These are phyloP conservation scores for Dicrurus megarhynchus DNA, from an alignment of 2,113 vertebrate species.

Conservation along the genomic window DNA sequence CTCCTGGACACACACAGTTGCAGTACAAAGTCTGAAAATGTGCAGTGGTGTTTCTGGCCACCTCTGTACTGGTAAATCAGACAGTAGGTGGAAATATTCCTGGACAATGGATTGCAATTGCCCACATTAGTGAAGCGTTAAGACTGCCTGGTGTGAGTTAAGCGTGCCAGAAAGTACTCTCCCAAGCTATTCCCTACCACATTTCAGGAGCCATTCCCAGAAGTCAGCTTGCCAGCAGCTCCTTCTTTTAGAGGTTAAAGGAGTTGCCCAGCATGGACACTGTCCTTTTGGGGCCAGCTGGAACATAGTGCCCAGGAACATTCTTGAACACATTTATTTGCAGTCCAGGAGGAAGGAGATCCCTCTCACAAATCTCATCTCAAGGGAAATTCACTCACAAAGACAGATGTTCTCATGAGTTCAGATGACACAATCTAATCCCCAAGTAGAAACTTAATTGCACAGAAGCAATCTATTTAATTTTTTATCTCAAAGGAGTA, in stretches of 20 bases:
- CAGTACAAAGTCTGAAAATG: background rate
- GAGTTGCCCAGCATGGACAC: background rate
- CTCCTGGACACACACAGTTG: background rate
- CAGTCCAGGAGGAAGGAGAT: background rate
- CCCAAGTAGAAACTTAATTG: background rate
- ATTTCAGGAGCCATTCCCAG: background rate
- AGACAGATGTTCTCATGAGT: background rate
- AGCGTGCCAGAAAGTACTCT: background rate
- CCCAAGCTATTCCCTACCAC: background rate
- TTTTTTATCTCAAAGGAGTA: background rate
- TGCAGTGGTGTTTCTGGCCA: background rate
- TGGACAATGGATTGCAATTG: background rate
- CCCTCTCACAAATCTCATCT: background rate
- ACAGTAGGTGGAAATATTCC: slow-evolving; percentile 8
- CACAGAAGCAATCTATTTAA: background rate
- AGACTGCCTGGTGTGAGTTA: background rate
- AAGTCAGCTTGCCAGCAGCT: background rate
- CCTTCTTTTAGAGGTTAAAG: background rate
- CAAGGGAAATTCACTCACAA: background rate
- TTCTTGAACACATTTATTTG: background rate
- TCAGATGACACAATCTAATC: background rate
- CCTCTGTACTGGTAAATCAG: background rate
- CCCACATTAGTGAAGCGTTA: background rate
- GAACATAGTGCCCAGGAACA: background rate
- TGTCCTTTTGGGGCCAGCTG: background rate